These are phyloP conservation scores for Tragelaphus eurycerus DNA, from an alignment of 2,797 vertebrate species.

Conservation along the genomic window DNA sequence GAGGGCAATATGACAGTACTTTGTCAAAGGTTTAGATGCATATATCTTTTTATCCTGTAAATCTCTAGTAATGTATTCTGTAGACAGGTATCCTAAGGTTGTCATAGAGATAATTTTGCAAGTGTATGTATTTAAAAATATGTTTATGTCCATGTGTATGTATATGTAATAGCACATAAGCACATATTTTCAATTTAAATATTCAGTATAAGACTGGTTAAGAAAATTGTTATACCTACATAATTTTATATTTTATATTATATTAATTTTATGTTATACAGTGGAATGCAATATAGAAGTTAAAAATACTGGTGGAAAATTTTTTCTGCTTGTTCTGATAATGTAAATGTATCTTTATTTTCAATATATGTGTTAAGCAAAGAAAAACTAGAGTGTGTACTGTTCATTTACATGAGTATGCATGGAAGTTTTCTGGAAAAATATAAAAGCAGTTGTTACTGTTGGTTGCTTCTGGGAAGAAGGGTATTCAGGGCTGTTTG, in stretches of 20 bases:
- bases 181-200: neutral
- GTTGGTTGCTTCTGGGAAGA: neutral
- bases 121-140: neutral
- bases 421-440: slow-evolving; percentile 23
- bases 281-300: neutral
- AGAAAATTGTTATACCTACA: neutral
- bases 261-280: neutral
- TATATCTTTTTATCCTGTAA: neutral
- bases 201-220: neutral
- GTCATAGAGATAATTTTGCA: neutral
- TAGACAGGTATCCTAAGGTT: slow-evolving; percentile 1
- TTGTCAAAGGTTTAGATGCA: neutral
- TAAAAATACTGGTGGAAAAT: slow-evolving; percentile 36
- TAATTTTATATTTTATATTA: too few relatives aligned
- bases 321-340: neutral
- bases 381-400: neutral
- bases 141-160: neutral
- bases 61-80: neutral
- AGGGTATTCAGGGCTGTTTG: neutral
- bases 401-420: neutral
- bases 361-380: neutral
- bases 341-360: neutral
- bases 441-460: neutral
- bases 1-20: neutral
- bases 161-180: neutral